Evolutionary conservation across 2,113 vertebrate genomes (phyloP).

Genomic region (Pristiophorus japonicus): DNA sequence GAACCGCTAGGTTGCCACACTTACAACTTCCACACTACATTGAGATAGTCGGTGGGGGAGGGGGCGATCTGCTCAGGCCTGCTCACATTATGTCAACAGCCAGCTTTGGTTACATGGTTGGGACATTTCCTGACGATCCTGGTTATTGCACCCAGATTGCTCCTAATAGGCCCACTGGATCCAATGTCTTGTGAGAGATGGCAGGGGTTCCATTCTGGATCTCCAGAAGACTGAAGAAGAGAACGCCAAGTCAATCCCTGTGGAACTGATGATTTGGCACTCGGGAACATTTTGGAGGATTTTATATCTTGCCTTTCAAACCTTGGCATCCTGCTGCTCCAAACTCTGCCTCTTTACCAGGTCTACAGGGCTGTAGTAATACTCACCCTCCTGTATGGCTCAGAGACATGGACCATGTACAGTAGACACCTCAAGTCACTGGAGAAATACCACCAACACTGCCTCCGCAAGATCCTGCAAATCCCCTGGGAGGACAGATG

Average conservation of each 20-base stretch:
- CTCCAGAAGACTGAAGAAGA: background rate
- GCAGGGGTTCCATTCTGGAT: background rate
- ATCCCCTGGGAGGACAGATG: too few species aligned
- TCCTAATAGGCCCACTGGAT: background rate
- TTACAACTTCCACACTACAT: background rate
- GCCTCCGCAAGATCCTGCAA: too few species aligned
- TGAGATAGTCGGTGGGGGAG: background rate
- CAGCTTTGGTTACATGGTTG: background rate
- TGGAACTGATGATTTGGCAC: too few species aligned
- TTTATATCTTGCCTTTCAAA: background rate
- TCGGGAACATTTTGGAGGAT: background rate
- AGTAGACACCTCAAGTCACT: too few species aligned
- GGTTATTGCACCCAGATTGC: background rate
- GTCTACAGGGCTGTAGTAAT: too few species aligned
- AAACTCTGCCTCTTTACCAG: background rate
- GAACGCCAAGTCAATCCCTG: background rate
- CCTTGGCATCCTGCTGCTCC: background rate
- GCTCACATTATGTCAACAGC: background rate
- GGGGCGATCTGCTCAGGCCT: background rate
- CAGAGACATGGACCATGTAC: too few species aligned
- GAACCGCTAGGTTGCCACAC: background rate
- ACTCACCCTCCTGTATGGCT: too few species aligned
- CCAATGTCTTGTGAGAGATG: too few species aligned
- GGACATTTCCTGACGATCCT: background rate
- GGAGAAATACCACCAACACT: too few species aligned